Percentiles rank a stretch among this genome's conserved stretches.
phyloP scores from a whole-genome alignment of 2,797 vertebrate species.

The Rhincodon typus region DNA sequence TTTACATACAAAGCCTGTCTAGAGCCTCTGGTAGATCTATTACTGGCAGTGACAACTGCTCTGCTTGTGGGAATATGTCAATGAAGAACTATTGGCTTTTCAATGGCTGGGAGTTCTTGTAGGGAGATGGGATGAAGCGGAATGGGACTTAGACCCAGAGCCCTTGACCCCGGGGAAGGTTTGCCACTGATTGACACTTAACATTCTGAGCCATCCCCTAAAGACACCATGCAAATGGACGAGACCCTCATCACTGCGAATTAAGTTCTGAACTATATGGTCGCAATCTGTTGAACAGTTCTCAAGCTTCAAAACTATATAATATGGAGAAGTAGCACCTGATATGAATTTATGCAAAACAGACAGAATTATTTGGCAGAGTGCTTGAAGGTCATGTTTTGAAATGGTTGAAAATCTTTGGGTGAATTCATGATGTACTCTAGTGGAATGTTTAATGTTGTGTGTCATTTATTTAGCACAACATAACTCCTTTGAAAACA shows the following conservation, averaged over 20 bases:
- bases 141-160: no score
- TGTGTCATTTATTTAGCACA: background rate
- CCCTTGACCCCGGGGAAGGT: no score
- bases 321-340: background rate
- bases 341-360: no score
- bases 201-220: background rate
- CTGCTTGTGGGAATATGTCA: no score
- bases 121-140: no score
- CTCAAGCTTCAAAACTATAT: background rate
- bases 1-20: no score
- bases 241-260: background rate
- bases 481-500: background rate
- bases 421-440: background rate
- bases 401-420: background rate
- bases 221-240: background rate
- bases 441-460: background rate
- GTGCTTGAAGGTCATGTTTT: background rate
- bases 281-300: background rate
- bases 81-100: no score
- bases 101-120: no score
- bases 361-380: background rate
- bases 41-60: no score
- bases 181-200: no score
- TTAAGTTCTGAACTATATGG: background rate
- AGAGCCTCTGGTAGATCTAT: no score